Conservation (phyloP, 1,140 invertebrate genomes). For the Drosophila santomea region DNA sequence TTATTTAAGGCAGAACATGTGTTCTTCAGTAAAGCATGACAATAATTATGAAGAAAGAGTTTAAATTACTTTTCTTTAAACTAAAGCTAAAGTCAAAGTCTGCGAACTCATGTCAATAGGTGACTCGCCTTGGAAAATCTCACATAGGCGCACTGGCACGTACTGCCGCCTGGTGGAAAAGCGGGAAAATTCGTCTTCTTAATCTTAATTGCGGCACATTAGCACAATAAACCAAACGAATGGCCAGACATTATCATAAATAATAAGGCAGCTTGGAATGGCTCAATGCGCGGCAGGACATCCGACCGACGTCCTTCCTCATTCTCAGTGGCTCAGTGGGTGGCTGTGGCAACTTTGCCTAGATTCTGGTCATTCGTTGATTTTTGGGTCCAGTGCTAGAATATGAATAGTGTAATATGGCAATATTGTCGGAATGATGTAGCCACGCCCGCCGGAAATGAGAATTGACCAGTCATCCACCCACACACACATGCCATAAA, state of each 20-base stretch:
- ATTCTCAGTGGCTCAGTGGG: neutral
- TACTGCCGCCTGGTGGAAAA: conserved; percentile 17
- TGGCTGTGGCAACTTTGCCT: neutral
- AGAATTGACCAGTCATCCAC: conserved; percentile 19
- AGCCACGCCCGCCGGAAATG: conserved; percentile 56
- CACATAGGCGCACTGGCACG: conserved; percentile 25
- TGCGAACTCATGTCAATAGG: conserved; percentile 3
- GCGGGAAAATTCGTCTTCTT: conserved; percentile 78
- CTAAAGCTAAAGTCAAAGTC: neutral
- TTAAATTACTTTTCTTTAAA: neutral
- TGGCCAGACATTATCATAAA: conserved; percentile 83
- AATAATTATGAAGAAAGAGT: neutral
- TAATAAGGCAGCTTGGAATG: conserved; percentile 70
- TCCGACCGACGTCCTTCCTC: conserved; percentile 54
- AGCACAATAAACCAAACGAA: conserved; percentile 84
- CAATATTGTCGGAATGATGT: conserved; percentile 51
- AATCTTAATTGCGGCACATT: conserved; percentile 83
- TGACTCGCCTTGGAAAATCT: neutral
- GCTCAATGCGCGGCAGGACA: conserved; percentile 77
- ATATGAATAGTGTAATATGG: conserved; percentile 76
- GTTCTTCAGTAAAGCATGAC: neutral
- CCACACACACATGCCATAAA: conserved; percentile 41
- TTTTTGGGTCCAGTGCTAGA: conserved; percentile 59
- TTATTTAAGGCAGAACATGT: too few relatives aligned
- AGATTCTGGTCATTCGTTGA: conserved; percentile 31